Percentiles rank a stretch among this genome's conserved stretches.
These are phyloP conservation scores for Dynastes hyllus DNA, from an alignment of 2,888 invertebrate species.

Conservation along the genomic window DNA sequence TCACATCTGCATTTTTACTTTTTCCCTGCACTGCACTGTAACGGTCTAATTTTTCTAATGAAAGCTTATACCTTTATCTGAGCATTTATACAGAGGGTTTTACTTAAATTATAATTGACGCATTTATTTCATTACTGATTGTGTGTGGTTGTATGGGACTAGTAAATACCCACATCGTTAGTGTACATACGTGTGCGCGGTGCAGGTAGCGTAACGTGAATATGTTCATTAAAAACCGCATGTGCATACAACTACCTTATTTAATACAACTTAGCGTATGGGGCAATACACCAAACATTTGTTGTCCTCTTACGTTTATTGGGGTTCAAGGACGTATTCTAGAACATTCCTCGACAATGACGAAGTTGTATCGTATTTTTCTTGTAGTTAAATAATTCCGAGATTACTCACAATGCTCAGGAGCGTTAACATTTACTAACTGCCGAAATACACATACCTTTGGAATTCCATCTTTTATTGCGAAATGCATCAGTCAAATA, in stretches of 20 bases:
- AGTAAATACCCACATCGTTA: too few species aligned
- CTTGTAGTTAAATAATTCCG: constrained; percentile 29
- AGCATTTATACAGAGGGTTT: too few species aligned
- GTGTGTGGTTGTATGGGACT: too few species aligned
- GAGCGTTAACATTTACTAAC: constrained; percentile 14
- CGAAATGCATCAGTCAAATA: neutral
- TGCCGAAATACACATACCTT: constrained; percentile 6
- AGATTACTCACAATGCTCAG: constrained; percentile 42
- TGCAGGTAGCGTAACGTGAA: neutral
- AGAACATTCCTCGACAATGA: constrained; percentile 42
- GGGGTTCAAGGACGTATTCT: constrained; percentile 47
- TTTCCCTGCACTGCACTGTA: too few species aligned
- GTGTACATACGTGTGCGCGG: too few species aligned
- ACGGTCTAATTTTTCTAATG: too few species aligned
- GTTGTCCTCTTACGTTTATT: constrained; percentile 34
- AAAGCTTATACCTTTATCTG: too few species aligned
- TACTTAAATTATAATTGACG: too few species aligned
- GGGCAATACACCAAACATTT: constrained; percentile 31
- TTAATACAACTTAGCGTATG: constrained; percentile 9
- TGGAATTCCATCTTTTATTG: constrained; percentile 2
- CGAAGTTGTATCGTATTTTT: constrained; percentile 14
- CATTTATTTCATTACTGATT: too few species aligned
- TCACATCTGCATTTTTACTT: too few species aligned
- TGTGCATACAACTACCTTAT: neutral
- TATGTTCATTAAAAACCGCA: constrained; percentile 1